phyloP scores from a whole-genome alignment of 2,113 vertebrate species.

The Cyprinus carpio region DNA sequence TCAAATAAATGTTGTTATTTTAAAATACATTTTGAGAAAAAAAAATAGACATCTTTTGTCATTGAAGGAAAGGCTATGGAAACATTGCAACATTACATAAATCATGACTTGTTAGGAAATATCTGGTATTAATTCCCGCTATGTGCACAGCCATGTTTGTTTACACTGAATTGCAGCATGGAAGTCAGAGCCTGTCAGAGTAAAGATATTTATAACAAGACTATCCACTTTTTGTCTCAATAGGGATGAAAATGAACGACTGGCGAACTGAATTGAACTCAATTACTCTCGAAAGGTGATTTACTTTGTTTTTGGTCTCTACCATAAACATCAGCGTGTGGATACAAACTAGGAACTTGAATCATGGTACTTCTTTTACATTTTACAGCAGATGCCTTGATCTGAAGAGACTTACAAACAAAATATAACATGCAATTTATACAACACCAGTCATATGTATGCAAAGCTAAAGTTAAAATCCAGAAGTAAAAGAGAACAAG shows the following conservation, averaged over 20 bases:
- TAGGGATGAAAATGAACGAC: neutral
- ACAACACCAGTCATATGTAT: neutral
- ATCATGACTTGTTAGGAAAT: neutral
- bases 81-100: neutral
- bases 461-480: neutral
- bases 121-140: neutral
- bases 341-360: neutral
- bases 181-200: neutral
- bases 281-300: neutral
- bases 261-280: conserved; percentile 12
- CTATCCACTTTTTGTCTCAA: neutral
- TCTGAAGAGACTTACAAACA: neutral
- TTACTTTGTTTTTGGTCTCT: neutral
- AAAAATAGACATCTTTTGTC: neutral
- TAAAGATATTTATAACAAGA: neutral
- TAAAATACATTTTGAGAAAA: neutral
- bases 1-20: neutral
- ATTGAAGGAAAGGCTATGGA: neutral
- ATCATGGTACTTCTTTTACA: neutral
- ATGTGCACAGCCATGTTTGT: neutral
- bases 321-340: neutral
- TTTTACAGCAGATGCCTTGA: neutral
- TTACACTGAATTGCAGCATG: neutral
- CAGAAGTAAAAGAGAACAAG: neutral
- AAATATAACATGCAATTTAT: neutral